Evolutionary conservation across 2,797 vertebrate genomes (phyloP), one percentile per base, ranked within the genome.

Genomic region (Yasuhikotakia modesta): DNA sequence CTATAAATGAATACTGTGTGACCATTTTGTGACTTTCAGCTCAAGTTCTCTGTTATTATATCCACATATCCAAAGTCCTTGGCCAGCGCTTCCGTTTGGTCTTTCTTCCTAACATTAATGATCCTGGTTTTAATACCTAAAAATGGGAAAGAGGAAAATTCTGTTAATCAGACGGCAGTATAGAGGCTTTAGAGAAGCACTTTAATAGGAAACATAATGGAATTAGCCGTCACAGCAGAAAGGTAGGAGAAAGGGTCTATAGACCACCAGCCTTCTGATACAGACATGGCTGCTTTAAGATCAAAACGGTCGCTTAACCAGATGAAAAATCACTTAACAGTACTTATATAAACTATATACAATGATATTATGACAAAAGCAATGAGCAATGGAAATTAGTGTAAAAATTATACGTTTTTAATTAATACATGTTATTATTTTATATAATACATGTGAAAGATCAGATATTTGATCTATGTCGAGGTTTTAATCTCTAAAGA

Each of bases 51-150:
- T 68, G 11, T 8, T 5, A 21, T 87, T 93, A 19, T 19, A 0
- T 99, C 96, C 3, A 98, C 87, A 75, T 77, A 93, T 32, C 95
- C 94, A 46, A 96, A 85, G 35, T 96, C 95, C 66, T 87, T 91
- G 82, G 94, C 95, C 69, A 99, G 91, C 32, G 93, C 93, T 85
- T 98, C 95, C 39, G 98, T 95, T 87, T 97, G 92, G 57, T 95
- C 94, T 85, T 90, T 96, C 85, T 95, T 94, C 6, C 95, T 98
- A 65, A 98, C 96, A 87, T 99, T 95, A 67, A 99, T 91, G 32
- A 50, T 68, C 66, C 81, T 91, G 70, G 92, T 94, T 79, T 90
- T 92, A 88, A 99, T 97, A 58, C 96, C 96, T 99, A 53, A 35
- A 50, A 16, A 63, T 39, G 65, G 64, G 35, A 74, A 50, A 30